phyloP scores from a whole-genome alignment of 2,888 invertebrate species.

The Liopterus haemorrhoidalis region DNA sequence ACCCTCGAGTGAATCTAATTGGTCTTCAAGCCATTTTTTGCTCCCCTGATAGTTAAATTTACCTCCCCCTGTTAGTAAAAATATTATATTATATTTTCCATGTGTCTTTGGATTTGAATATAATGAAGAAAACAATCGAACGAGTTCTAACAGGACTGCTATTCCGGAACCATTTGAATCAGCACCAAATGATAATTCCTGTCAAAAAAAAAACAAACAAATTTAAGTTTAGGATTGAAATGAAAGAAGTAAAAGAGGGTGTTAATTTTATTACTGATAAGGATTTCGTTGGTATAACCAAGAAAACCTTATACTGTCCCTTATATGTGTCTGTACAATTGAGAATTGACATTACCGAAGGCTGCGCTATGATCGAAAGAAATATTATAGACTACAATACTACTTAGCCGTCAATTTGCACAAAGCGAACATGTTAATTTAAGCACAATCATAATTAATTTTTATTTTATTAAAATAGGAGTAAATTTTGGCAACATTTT shows the following conservation, averaged over 20 bases:
- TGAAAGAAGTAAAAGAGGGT: slow-evolving; percentile 7
- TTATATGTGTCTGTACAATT: too few relatives aligned
- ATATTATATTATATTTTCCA: slow-evolving; percentile 74
- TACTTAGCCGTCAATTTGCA: too few relatives aligned
- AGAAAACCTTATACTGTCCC: too few relatives aligned
- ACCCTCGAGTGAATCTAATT: slow-evolving; percentile 71
- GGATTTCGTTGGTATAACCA: too few relatives aligned
- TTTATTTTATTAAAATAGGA: too few relatives aligned
- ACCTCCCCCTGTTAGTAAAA: slow-evolving; percentile 85
- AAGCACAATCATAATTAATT: too few relatives aligned
- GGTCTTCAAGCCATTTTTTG: slow-evolving; percentile 93
- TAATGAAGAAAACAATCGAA: slow-evolving; percentile 79
- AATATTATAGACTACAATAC: too few relatives aligned
- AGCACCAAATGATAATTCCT: slow-evolving; percentile 82
- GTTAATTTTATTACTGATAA: slow-evolving; percentile 9
- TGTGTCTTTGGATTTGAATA: slow-evolving; percentile 69
- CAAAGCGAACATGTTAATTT: too few relatives aligned
- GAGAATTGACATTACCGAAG: too few relatives aligned
- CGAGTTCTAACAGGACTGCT: slow-evolving; percentile 78
- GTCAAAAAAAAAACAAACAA: slow-evolving; percentile 31
- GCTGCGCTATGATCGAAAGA: too few relatives aligned
- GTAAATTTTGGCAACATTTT: too few relatives aligned
- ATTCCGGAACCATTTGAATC: slow-evolving; percentile 93
- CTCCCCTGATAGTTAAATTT: slow-evolving; percentile 91
- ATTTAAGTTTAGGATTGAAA: slow-evolving; percentile 4